Evolutionary conservation across 1,140 invertebrate genomes (phyloP), one percentile per base, ranked within the genome.

Genomic region (Dinothrombium tinctorium): DNA sequence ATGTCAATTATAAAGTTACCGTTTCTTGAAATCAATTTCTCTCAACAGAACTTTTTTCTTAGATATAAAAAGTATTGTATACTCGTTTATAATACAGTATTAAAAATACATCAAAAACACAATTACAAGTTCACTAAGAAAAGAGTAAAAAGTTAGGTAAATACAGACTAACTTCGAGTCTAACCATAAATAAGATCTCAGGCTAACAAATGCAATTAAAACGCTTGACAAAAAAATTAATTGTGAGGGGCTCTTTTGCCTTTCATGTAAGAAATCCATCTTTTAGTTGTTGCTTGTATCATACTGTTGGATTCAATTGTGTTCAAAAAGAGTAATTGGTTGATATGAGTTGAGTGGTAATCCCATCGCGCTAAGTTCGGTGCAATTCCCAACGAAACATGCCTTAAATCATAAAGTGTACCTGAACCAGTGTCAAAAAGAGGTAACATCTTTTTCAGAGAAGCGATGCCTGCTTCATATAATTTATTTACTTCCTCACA

Each of bases 321-420:
- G 37, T 74, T 73, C 15, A 98, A 60, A 32, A 89, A 66, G 38
- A 94, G 69, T 22, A 99, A 64, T 53, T 96, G 86, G 63, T 92
- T 95, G 19, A 98, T 77, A 58, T 98, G 92, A 9, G 89, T 92
- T 5, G 84, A 81, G 60, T 99, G 92, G 57, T 98, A 98, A 58
- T 98, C 92, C 83, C 90, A 94, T 45, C 72, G 57, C 0, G 71
- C 71, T 15, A 66, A 46, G 61, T 98, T 98, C 0, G 92, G 92
- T 22, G 86, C 74, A 9, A 74, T 69, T 33, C 60, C 58, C 14
- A 89, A 56, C 0, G 77, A 82, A 50, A 94, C 72, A 59, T 98
- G 90, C 3, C 89, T 62, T 28, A 98, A 64, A 63, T 99, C 92
- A 59, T 98, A 99, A 33, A 81, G 73, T n/a, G 87, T 90, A 12